Evolutionary conservation across 2,113 vertebrate species (phyloP), one percentile per base, ranked within the genome.

Genomic region (Nesogale talazaci): DNA sequence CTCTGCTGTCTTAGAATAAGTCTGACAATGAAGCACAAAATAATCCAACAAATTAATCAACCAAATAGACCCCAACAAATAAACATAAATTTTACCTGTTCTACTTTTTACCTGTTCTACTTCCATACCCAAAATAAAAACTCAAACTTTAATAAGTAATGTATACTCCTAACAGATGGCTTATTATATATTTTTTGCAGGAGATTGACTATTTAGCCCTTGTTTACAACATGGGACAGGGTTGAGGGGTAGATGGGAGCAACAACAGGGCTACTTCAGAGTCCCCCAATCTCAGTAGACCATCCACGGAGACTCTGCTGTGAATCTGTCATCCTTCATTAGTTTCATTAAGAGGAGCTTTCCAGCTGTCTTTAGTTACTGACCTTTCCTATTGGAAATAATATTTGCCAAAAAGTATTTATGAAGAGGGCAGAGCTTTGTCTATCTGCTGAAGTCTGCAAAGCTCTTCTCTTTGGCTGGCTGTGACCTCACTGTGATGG

Each of bases 111-210:
- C n/a, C n/a, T n/a, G n/a, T n/a, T n/a, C 75, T 56, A 83, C 83
- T 92, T 86, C 89, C 67, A 63, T 84, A 83, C 15, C 63, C 96
- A 69, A 88, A 97, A 95, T 75, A 95, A 86, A 87, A 82, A 19
- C 81, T 92, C 78, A 83, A 87, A 86, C 63, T 17, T 36, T 22
- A 83, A 56, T 42, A 36, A 23, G 80, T n/a, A 94, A 95, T 94
- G 96, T 97, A 97, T 95, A 97, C 84, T 95, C 10, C 72, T 86
- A 93, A 77, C 93, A 90, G 46, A 12, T 76, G 23, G 95, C 29
- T 94, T 91, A 95, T 95, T 94, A 89, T 96, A 94, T 95, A 11
- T 61, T 78, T 92, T 89, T 96, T 92, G 79, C 93, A 96, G 95
- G 93, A 97, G 95, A 40, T 95, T 86, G 93, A 31, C 86, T 63